phyloP scores from a whole-genome alignment of 2,113 vertebrate genomes.

The Hoplias malabaricus region DNA sequence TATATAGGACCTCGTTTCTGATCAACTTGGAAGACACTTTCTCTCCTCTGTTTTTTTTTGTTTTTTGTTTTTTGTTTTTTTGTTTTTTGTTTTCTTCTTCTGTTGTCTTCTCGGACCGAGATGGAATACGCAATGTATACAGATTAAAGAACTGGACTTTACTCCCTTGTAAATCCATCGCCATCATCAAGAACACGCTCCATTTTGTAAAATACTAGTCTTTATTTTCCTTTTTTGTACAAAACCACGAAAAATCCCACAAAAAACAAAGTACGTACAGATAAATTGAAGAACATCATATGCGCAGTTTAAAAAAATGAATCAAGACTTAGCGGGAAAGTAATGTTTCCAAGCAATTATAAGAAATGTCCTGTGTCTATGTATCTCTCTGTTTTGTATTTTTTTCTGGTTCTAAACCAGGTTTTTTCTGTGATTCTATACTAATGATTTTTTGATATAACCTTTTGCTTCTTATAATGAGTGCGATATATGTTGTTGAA shows the following conservation, averaged over 20 bases:
- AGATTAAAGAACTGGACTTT: constrained; percentile 89
- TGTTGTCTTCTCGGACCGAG: constrained; percentile 83
- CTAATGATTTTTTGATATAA: constrained; percentile 99
- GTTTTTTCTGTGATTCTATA: constrained; percentile 99
- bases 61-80: constrained; percentile 74
- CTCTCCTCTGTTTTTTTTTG: constrained; percentile 69
- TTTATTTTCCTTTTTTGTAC: constrained; percentile 97
- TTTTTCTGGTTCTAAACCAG: constrained; percentile 99
- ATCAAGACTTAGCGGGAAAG: constrained; percentile 95
- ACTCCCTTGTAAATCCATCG: constrained; percentile 87
- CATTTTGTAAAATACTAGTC: constrained; percentile 99
- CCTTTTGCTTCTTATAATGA: constrained; percentile 99
- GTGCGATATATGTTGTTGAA: constrained; percentile 99
- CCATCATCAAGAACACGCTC: constrained; percentile 89
- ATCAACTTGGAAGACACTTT: constrained; percentile 72
- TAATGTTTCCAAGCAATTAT: constrained; percentile 99
- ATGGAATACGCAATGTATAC: constrained; percentile 98
- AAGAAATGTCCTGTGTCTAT: constrained; percentile 99
- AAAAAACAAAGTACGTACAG: constrained; percentile 65
- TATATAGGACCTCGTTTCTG: constrained; percentile 79
- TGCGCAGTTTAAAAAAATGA: constrained; percentile 93
- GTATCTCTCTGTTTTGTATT: constrained; percentile 99
- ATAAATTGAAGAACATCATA: constrained; percentile 91
- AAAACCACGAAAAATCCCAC: constrained; percentile 66
- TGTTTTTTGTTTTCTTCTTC: constrained; percentile 50